These are phyloP conservation scores for Pachyrhynchus sulphureomaculatus DNA, from an alignment of 1,140 invertebrate genomes.

Conservation along the genomic window DNA sequence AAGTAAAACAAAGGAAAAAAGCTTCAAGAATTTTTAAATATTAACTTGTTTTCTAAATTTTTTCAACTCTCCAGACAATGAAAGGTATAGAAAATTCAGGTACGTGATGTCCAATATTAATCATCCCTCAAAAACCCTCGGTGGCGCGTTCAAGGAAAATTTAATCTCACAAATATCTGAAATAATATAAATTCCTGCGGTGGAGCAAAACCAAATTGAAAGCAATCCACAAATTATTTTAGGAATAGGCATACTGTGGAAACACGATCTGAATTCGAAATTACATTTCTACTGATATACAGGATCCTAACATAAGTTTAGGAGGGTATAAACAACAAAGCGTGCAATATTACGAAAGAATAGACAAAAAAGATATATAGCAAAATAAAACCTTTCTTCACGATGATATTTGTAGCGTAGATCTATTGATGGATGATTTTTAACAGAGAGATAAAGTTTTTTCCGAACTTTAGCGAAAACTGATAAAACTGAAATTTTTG, in stretches of 20 bases:
- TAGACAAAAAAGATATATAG: too few species aligned
- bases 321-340: too few species aligned
- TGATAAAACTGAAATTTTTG: too few species aligned
- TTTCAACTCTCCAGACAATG: not conserved
- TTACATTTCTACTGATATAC: not conserved
- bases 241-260: slow-evolving; percentile 40
- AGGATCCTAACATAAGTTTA: not conserved
- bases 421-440: too few species aligned
- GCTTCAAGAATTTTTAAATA: too few species aligned
- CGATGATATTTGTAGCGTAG: too few species aligned
- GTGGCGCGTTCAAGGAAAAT: slow-evolving; percentile 29
- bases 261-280: slow-evolving; percentile 32
- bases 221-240: slow-evolving; percentile 46
- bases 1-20: too few species aligned
- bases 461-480: too few species aligned
- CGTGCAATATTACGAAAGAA: too few species aligned
- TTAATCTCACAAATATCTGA: slow-evolving; percentile 42
- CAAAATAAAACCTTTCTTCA: too few species aligned
- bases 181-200: slow-evolving; percentile 42
- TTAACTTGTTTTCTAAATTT: too few species aligned
- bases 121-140: slow-evolving; percentile 13
- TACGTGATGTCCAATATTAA: slow-evolving; percentile 33
- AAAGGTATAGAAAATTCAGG: slow-evolving; percentile 10
- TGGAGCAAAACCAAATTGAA: slow-evolving; percentile 40
- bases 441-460: too few species aligned